phyloP scores from a whole-genome alignment of 1,140 invertebrate genomes.

The Pteromalus puparum region DNA sequence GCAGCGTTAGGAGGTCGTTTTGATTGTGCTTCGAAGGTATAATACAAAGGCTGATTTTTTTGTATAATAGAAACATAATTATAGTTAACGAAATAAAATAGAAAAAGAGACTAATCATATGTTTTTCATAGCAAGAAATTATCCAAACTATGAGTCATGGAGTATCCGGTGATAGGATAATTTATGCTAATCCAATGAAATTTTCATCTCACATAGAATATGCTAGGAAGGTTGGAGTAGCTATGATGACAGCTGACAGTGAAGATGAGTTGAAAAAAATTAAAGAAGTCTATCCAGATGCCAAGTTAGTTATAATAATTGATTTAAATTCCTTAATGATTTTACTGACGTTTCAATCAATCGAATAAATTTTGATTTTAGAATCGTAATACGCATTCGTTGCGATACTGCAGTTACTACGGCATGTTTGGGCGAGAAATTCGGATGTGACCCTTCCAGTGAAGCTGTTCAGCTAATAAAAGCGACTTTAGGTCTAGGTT shows the following conservation, averaged over 20 bases:
- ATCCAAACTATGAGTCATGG: slow-evolving; percentile 78
- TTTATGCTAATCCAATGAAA: slow-evolving; percentile 98
- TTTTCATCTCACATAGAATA: slow-evolving; percentile 90
- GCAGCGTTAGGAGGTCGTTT: slow-evolving; percentile 82
- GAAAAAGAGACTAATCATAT: not conserved
- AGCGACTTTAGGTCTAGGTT: slow-evolving; percentile 81
- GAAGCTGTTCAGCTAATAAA: slow-evolving; percentile 87
- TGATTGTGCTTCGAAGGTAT: slow-evolving; percentile 88
- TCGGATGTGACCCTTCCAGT: slow-evolving; percentile 88
- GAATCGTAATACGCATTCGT: slow-evolving; percentile 92
- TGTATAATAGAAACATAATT: not conserved
- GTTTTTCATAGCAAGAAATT: slow-evolving; percentile 79
- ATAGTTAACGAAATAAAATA: slow-evolving; percentile 13
- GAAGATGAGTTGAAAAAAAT: slow-evolving; percentile 94
- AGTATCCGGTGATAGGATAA: slow-evolving; percentile 84
- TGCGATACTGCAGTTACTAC: slow-evolving; percentile 88
- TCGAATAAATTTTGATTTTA: slow-evolving; percentile 60
- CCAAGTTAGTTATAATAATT: slow-evolving; percentile 81
- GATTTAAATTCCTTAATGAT: slow-evolving; percentile 1
- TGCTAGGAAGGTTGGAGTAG: slow-evolving; percentile 85
- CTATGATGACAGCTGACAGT: slow-evolving; percentile 95
- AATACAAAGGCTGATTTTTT: slow-evolving; percentile 49
- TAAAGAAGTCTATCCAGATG: slow-evolving; percentile 86
- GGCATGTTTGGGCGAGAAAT: slow-evolving; percentile 93
- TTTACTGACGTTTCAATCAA: not conserved